These are phyloP conservation scores for Meandrina meandrites DNA, from an alignment of 92 coral and sea anemone genomes.

Conservation along the genomic window DNA sequence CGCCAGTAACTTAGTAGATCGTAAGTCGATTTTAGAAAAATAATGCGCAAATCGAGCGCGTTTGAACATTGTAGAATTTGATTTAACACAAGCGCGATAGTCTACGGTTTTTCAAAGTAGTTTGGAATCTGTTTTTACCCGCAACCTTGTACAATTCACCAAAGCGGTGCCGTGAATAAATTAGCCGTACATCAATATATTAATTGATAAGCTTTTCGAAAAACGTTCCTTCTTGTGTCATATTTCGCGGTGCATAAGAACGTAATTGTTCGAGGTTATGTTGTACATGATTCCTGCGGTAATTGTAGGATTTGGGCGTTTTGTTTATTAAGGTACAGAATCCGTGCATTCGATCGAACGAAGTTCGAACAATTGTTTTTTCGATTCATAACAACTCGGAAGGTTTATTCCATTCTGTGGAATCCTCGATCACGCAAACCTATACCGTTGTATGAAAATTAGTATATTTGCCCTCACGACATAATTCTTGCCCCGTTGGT, in stretches of 20 bases:
- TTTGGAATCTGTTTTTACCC: constrained; percentile 5
- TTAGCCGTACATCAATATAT: constrained; percentile 32
- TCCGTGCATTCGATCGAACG: constrained; percentile 18
- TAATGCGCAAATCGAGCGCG: no score
- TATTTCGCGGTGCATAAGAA: not conserved
- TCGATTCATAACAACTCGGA: constrained; percentile 33
- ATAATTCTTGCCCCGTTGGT: not conserved
- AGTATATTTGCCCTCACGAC: not conserved
- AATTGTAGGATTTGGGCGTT: not conserved
- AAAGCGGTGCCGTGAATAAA: constrained; percentile 38
- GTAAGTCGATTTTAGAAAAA: not conserved
- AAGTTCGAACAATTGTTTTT: constrained; percentile 26
- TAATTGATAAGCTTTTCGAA: constrained; percentile 31
- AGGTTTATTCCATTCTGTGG: constrained; percentile 19
- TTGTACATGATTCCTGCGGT: not conserved
- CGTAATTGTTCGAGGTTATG: not conserved
- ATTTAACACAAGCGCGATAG: not conserved
- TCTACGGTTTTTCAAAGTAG: not conserved
- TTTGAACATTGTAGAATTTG: not conserved
- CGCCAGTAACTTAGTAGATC: not conserved
- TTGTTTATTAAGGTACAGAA: not conserved
- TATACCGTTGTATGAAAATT: not conserved
- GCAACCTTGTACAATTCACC: constrained; percentile 22
- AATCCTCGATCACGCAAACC: constrained; percentile 44
- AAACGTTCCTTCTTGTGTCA: constrained; percentile 6